Conservation (phyloP, 2,888 invertebrate genomes). For the Protophormia terraenovae region DNA sequence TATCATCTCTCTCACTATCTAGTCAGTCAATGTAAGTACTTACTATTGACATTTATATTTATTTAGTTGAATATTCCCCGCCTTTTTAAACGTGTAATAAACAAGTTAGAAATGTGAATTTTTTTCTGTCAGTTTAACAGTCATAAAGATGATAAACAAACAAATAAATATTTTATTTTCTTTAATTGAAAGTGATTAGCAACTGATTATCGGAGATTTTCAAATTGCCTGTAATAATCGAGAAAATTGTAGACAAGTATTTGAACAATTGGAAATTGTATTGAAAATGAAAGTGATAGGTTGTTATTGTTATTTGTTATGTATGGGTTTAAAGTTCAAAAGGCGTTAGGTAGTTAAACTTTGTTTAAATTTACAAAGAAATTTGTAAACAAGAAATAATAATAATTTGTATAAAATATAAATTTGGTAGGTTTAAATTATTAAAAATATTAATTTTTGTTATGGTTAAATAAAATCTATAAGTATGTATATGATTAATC, state of each 20-base stretch:
- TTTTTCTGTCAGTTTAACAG: neutral
- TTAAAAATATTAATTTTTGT: too few relatives aligned
- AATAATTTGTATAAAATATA: too few relatives aligned
- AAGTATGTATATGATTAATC: too few relatives aligned
- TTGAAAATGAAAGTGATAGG: conserved; percentile 56
- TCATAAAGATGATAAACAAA: neutral
- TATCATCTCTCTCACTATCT: neutral
- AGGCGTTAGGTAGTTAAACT: neutral
- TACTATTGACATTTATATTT: neutral
- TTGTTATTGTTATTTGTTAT: neutral
- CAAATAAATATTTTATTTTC: conserved; percentile 24
- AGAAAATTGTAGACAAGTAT: neutral
- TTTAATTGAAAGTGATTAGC: conserved; percentile 51
- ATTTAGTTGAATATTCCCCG: neutral
- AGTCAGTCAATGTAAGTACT: neutral
- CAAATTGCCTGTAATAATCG: conserved; percentile 18
- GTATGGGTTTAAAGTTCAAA: neutral
- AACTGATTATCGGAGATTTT: conserved; percentile 41
- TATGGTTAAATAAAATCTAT: too few relatives aligned
- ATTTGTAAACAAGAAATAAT: too few relatives aligned
- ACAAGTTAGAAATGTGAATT: neutral
- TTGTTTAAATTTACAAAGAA: too few relatives aligned
- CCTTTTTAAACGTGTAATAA: neutral
- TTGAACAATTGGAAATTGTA: conserved; percentile 34
- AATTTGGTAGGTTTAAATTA: too few relatives aligned